Percentiles rank a stretch among this genome's conserved stretches.
Conservation (phyloP, 2,888 invertebrate genomes). For the Seladonia tumulorum region DNA sequence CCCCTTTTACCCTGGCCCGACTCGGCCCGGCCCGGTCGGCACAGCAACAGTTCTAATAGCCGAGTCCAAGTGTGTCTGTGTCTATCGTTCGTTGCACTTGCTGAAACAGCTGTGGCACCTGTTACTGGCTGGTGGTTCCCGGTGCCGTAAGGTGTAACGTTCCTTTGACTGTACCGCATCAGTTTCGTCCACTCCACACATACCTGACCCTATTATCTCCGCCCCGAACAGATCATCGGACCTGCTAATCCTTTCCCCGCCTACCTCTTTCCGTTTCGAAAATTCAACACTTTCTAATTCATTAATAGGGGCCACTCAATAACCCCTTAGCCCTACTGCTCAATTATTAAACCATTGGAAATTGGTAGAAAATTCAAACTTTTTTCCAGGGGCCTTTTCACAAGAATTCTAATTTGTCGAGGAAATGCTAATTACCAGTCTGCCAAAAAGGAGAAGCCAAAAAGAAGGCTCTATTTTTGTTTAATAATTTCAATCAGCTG, state of each 20-base stretch:
- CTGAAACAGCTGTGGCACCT: conserved; percentile 82
- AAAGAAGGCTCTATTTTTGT: no score
- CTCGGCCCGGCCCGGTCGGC: conserved; percentile 41
- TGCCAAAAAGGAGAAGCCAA: no score
- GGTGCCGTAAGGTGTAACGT: conserved; percentile 79
- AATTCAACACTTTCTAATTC: background rate
- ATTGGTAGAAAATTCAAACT: no score
- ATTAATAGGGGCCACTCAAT: no score
- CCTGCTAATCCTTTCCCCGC: conserved; percentile 44
- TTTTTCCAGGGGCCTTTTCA: no score
- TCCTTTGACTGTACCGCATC: conserved; percentile 48
- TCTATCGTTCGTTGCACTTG: conserved; percentile 77
- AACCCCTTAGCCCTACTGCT: no score
- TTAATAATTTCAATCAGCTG: no score
- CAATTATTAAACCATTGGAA: no score
- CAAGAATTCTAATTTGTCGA: no score
- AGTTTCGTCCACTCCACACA: conserved; percentile 63
- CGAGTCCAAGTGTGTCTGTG: conserved; percentile 64
- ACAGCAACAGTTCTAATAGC: conserved; percentile 76
- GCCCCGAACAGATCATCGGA: conserved; percentile 60
- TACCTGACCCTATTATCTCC: conserved; percentile 70
- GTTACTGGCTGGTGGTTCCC: conserved; percentile 70
- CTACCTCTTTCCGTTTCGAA: background rate
- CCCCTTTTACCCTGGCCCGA: conserved; percentile 70
- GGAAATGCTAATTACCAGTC: no score